Percentiles rank a stretch among this genome's conserved stretches.
Conservation (phyloP, 2,888 invertebrate genomes). For the Erebia palarica region DNA sequence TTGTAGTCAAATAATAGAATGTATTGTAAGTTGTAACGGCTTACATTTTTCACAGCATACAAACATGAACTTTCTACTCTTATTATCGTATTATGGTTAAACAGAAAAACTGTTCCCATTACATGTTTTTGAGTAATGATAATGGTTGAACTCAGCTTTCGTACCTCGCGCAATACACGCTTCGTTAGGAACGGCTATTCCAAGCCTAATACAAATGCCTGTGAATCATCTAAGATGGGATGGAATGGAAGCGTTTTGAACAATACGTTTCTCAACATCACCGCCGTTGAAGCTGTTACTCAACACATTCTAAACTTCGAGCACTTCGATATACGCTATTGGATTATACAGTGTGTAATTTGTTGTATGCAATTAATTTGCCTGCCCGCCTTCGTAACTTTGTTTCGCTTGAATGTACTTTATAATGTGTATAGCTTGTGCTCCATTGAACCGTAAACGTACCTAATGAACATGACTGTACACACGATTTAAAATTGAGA, state of each 20-base stretch:
- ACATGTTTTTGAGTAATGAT: conserved; percentile 19
- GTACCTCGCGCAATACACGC: conserved; percentile 6
- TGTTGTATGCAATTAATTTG: conserved; percentile 32
- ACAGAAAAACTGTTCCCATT: conserved; percentile 11
- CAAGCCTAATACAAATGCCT: conserved; percentile 18
- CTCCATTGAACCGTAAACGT: conserved; percentile 40
- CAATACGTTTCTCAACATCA: conserved; percentile 46
- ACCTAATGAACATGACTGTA: conserved; percentile 40
- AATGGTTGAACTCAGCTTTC: conserved; percentile 12
- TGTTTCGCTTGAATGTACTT: conserved; percentile 39
- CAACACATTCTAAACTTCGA: conserved; percentile 38
- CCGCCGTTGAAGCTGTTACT: conserved; percentile 38
- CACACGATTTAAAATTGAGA: conserved; percentile 40
- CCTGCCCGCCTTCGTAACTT: conserved; percentile 38
- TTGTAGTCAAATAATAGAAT: background rate
- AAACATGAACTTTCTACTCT: conserved; percentile 11
- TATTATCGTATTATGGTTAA: conserved; percentile 16
- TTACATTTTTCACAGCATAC: conserved; percentile 1
- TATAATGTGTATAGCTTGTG: conserved; percentile 32
- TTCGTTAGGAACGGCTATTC: conserved; percentile 21
- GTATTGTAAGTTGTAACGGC: background rate
- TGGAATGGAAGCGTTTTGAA: conserved; percentile 47
- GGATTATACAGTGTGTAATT: conserved; percentile 36
- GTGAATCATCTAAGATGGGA: conserved; percentile 51
- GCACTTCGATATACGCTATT: conserved; percentile 18